Evolutionary conservation across 2,888 invertebrate species (phyloP), one percentile per base, ranked within the genome.

Genomic region (Lordiphosa andalusiaca): DNA sequence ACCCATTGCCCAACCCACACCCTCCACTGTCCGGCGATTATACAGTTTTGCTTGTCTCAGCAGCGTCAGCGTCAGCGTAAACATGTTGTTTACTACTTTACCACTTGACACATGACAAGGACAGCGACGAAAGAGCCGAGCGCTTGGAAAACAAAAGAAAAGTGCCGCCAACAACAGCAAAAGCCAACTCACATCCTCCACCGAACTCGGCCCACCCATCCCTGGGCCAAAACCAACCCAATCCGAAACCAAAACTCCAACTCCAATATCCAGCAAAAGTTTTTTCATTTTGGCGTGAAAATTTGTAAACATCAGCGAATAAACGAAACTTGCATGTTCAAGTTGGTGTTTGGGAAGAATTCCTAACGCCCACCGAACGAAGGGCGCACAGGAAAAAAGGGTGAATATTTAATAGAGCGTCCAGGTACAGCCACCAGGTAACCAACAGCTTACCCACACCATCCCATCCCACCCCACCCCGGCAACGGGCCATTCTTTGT

Each of bases 231-330:
- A 33, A 19, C 54, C 38, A 49, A 55, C 9, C 13, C 10, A 36
- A 48, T 16, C 38, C 40, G 37, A 48, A 33, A 33, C 55, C 38
- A 50, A 38, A 42, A 47, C 7, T 19, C 25, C 30, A 44, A 44
- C 30, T 16, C 30, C 12, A 33, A 16, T 44, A 33, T 30, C 44
- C 33, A 48, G 57, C 41, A 51, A 71, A 74, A 80, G 37, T 75
- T 82, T 74, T 82, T 75, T 71, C 78, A 82, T 82, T 77, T 77
- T 69, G 69, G 66, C 73, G 73, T 77, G 77, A 73, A 82, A 82
- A 80, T 80, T 80, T 80, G 80, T 83, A 68, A 77, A 78, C 74
- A 82, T 75, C 82, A 77, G 71, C 68, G 64, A 57, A 73, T 67
- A 67, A 77, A 64, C 64, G 63, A 63, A 77, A 74, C 65, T 77